Percentiles rank a stretch among this genome's conserved stretches.
These are phyloP conservation scores for Antheraea assamensis DNA, from an alignment of 2,888 invertebrate genomes.

Conservation along the genomic window DNA sequence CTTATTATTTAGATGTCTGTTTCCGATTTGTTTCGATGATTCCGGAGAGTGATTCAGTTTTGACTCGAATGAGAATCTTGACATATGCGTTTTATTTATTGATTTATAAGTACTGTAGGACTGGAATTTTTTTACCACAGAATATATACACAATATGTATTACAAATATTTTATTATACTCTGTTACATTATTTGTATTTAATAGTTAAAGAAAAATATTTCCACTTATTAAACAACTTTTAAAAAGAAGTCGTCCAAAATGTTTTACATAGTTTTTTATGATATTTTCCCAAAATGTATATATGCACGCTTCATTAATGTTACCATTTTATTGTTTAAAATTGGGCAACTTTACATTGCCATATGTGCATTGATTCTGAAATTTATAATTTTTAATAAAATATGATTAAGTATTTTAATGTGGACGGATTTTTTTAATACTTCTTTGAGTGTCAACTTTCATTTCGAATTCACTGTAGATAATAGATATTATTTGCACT, in stretches of 20 bases:
- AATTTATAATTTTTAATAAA: neutral
- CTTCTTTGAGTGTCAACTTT: neutral
- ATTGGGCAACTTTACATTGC: slow-evolving; percentile 28
- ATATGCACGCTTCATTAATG: slow-evolving; percentile 44
- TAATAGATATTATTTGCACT: neutral
- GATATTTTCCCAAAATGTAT: slow-evolving; percentile 29
- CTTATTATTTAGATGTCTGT: neutral
- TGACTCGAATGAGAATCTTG: too few relatives aligned
- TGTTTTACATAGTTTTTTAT: too few relatives aligned
- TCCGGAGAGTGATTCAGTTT: too few relatives aligned
- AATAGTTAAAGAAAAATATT: too few relatives aligned
- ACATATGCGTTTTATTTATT: too few relatives aligned
- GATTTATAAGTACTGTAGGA: too few relatives aligned
- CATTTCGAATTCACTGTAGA: slow-evolving; percentile 7
- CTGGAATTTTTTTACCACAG: too few relatives aligned
- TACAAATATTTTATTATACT: too few relatives aligned
- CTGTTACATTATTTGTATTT: too few relatives aligned
- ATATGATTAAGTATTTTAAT: neutral
- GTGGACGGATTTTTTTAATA: neutral
- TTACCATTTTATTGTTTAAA: slow-evolving; percentile 42
- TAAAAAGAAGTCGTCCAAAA: too few relatives aligned
- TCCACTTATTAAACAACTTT: too few relatives aligned
- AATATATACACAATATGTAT: too few relatives aligned
- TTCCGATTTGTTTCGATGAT: neutral
- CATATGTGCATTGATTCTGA: slow-evolving; percentile 10